These are phyloP conservation scores for Nematostella vectensis DNA, from an alignment of 92 coral and sea anemone genomes.

Conservation along the genomic window DNA sequence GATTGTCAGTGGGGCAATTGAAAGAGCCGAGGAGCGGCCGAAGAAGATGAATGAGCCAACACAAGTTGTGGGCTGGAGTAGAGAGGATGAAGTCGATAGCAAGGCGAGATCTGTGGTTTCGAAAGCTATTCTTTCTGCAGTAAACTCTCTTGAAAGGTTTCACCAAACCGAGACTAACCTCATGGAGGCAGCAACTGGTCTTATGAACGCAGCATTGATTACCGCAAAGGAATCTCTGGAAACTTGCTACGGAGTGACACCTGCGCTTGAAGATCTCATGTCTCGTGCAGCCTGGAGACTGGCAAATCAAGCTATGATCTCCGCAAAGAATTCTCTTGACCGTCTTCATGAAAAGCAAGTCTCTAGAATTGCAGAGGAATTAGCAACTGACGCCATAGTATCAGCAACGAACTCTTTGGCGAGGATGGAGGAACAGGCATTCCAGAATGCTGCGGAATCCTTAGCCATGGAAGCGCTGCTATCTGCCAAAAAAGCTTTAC, in stretches of 20 bases:
- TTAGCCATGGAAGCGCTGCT: slow-evolving; percentile 30
- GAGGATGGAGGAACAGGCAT: slow-evolving; percentile 13
- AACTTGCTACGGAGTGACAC: slow-evolving; percentile 9
- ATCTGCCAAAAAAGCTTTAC: slow-evolving; percentile 22
- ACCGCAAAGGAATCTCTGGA: slow-evolving; percentile 37
- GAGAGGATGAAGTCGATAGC: slow-evolving; percentile 17
- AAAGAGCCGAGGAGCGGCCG: slow-evolving; percentile 4
- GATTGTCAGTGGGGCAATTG: slow-evolving; percentile 9
- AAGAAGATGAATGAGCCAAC: slow-evolving; percentile 2
- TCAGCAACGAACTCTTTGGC: slow-evolving; percentile 46
- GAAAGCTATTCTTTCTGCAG: slow-evolving; percentile 38
- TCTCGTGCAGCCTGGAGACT: slow-evolving; percentile 32
- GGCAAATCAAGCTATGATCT: slow-evolving; percentile 61
- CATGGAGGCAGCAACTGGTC: slow-evolving; percentile 19
- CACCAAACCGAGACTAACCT: slow-evolving; percentile 18
- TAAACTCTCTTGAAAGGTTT: slow-evolving; percentile 31
- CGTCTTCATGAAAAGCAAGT: slow-evolving; percentile 26
- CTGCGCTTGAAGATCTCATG: slow-evolving; percentile 20
- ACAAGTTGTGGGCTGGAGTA: slow-evolving; percentile 1
- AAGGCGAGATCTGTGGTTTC: slow-evolving; percentile 21
- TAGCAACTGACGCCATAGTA: slow-evolving; percentile 46
- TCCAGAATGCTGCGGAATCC: slow-evolving; percentile 19
- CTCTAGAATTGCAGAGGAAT: slow-evolving; percentile 37
- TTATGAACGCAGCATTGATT: slow-evolving; percentile 27
- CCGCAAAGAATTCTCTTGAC: slow-evolving; percentile 54